phyloP scores from a whole-genome alignment of 2,797 vertebrate species.

The Pristis pectinata region DNA sequence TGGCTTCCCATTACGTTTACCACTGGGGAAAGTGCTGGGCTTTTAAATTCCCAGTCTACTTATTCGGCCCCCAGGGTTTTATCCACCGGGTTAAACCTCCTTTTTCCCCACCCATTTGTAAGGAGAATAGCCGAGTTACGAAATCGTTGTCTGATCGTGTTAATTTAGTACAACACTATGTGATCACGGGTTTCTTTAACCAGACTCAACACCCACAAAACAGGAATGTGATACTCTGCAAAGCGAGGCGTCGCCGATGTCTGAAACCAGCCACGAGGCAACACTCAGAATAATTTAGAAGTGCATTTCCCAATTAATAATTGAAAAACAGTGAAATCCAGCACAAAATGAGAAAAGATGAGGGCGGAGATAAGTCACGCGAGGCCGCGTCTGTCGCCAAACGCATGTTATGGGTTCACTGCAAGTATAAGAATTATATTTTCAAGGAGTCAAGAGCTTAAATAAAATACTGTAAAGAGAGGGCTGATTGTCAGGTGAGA shows the following conservation, averaged over 20 bases:
- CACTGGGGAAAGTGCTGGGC: too few relatives aligned
- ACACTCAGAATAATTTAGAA: not conserved
- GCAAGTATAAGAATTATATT: not conserved
- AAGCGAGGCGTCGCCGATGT: not conserved
- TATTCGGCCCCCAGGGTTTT: not conserved
- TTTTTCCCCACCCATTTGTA: not conserved
- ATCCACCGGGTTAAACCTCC: not conserved
- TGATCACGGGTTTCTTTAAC: not conserved
- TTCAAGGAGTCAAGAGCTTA: not conserved
- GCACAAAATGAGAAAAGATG: too few relatives aligned
- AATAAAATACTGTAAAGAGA: not conserved
- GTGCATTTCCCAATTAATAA: too few relatives aligned
- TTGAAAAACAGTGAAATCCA: too few relatives aligned
- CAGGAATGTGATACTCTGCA: not conserved
- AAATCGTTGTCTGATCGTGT: not conserved
- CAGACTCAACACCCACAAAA: not conserved
- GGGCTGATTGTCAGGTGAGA: not conserved
- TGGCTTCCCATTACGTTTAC: too few relatives aligned
- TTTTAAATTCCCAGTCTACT: not conserved
- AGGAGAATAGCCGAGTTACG: not conserved
- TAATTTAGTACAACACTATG: not conserved
- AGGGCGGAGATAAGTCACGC: too few relatives aligned
- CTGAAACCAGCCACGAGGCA: not conserved
- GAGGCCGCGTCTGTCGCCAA: not conserved
- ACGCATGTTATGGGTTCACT: not conserved